Conservation (phyloP, 2,797 vertebrate genomes). For the Anabas testudineus region DNA sequence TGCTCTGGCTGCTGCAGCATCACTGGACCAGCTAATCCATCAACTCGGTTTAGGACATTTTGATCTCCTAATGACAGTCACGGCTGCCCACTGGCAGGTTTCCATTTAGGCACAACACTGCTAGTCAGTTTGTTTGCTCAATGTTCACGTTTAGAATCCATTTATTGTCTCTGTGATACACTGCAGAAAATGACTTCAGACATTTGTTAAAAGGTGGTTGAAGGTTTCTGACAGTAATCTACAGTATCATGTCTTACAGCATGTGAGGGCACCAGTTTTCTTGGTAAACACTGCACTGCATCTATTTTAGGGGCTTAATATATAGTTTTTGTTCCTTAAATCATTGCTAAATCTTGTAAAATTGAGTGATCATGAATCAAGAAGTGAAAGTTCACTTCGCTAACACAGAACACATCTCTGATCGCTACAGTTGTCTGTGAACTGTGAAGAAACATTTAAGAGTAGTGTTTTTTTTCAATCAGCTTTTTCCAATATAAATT, state of each 20-base stretch:
- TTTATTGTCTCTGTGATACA: neutral
- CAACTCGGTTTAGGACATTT: slow-evolving; percentile 55
- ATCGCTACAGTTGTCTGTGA: neutral
- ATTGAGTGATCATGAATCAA: neutral
- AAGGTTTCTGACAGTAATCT: too few relatives aligned
- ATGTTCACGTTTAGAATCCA: neutral
- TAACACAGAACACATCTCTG: neutral
- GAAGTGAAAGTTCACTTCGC: neutral
- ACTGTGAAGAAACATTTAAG: neutral
- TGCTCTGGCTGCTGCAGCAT: slow-evolving; percentile 32
- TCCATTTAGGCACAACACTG: slow-evolving; percentile 9
- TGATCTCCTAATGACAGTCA: slow-evolving; percentile 44
- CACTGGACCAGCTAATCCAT: slow-evolving; percentile 49
- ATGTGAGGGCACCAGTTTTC: too few relatives aligned
- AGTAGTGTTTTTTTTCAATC: too few relatives aligned
- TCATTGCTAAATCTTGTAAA: neutral
- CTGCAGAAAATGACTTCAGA: neutral
- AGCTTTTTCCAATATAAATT: too few relatives aligned
- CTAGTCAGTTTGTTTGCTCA: neutral
- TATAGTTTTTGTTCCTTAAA: neutral
- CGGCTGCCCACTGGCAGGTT: slow-evolving; percentile 32
- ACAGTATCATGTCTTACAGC: too few relatives aligned
- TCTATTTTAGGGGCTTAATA: too few relatives aligned
- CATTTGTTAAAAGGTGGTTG: neutral
- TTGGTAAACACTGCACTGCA: too few relatives aligned